Conservation (phyloP, 1,140 invertebrate species). For the Cherax destructor region DNA sequence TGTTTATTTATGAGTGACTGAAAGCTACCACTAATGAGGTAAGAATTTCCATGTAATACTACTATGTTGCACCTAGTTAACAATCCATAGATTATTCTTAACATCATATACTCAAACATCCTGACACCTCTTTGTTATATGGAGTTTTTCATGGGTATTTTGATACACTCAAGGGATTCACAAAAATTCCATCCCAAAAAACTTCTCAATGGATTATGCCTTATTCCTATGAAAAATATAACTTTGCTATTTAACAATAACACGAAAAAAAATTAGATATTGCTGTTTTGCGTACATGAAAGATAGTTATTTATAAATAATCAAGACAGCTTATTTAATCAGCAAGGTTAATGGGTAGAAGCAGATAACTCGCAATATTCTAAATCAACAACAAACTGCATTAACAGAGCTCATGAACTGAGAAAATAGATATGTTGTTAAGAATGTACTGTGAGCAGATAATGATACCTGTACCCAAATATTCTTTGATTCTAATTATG, state of each 20-base stretch:
- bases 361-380: constrained; percentile 10
- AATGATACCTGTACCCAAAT: background rate
- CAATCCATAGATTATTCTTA: constrained; percentile 32
- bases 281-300: constrained; percentile 55
- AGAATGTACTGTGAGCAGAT: constrained; percentile 17
- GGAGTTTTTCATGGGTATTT: background rate
- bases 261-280: constrained; percentile 56
- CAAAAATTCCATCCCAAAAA: constrained; percentile 27
- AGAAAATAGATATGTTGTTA: constrained; percentile 15
- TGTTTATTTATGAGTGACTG: constrained; percentile 9
- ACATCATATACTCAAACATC: constrained; percentile 12
- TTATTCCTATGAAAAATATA: constrained; percentile 61
- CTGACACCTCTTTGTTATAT: background rate
- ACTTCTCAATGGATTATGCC: constrained; percentile 28
- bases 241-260: constrained; percentile 53
- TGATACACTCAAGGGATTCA: constrained; percentile 37
- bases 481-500: constrained; percentile 23
- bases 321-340: constrained; percentile 24
- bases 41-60: constrained; percentile 59
- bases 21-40: constrained; percentile 49
- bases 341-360: constrained; percentile 4
- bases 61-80: constrained; percentile 42
- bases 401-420: background rate
- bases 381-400: constrained; percentile 21
- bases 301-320: background rate